Base-by-base conservation (phyloP, 2,888 invertebrate species). In the Aspidiotus destructor region DNA sequence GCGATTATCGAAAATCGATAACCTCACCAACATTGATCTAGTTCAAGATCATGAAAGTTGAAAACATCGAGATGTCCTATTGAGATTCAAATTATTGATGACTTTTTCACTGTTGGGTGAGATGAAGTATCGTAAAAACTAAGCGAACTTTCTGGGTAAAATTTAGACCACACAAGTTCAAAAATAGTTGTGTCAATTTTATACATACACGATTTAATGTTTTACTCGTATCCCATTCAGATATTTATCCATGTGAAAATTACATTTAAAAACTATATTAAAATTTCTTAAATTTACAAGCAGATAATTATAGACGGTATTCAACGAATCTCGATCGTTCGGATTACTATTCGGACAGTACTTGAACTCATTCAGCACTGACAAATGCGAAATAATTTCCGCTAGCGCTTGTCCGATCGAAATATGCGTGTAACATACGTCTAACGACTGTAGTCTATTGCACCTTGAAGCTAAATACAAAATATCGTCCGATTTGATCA, bases 361-460 rank as follows among this genome's bases (percentile, higher is more conserved):
- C 40, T 67, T 67, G n/a, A 67, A 67, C 10, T 28, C 52, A 52
- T 40, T 48, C 28, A 67, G 48, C 11, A 55, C 40, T n/a, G 67
- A 60, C 52, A 58, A 48, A n/a, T 28, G 57, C 13, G 28, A 44
- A 8, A 67, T 41, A 15, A 67, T 58, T 42, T 48, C 52, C 2
- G 67, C 48, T 28, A 67, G 58, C 28, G 67, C 58, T 67, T 48
- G 44, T 10, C 67, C 67, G 8, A 67, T 60, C 17, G 67, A 67
- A 42, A 28, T 41, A 48, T 67, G 67, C 11, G 67, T 67, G 28
- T 67, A 67, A 57, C 67, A 67, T 58, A 67, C 58, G 48, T 67
- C 67, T 16, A 67, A 11, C 0, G 16, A 42, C 60, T 67, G 48
- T 2, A 67, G 52, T 67, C 60, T 48, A 42, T 44, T 40, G 48